Evolutionary conservation across 2,888 invertebrate genomes (phyloP).

Genomic region (Poecilobothrus nobilitatus): DNA sequence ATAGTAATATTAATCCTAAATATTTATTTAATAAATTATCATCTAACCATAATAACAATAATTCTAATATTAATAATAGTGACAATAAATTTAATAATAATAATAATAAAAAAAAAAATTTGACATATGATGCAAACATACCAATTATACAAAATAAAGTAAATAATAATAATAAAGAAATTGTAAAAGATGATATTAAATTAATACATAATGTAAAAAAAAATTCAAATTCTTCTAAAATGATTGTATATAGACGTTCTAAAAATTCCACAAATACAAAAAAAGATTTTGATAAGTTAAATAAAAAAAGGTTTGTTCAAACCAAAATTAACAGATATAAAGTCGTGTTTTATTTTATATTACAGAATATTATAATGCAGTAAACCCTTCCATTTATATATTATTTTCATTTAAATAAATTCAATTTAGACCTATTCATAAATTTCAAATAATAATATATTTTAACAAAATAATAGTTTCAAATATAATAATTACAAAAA

Average conservation of each 20-base stretch:
- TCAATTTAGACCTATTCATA: too few species aligned
- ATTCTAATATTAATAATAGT: neutral
- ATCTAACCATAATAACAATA: neutral
- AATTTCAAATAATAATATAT: too few species aligned
- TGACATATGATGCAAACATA: conserved; percentile 1
- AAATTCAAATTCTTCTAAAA: neutral
- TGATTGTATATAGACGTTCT: neutral
- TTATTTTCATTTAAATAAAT: too few species aligned
- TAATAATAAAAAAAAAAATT: neutral
- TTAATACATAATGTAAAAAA: neutral
- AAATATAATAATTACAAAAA: too few species aligned
- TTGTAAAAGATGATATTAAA: conserved; percentile 3
- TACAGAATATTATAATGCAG: too few species aligned
- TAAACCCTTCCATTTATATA: too few species aligned
- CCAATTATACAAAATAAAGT: neutral
- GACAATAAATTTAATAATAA: neutral
- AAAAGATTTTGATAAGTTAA: neutral
- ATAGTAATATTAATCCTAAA: too few species aligned
- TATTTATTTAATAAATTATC: too few species aligned
- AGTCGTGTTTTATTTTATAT: neutral
- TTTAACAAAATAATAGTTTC: too few species aligned
- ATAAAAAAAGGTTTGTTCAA: neutral
- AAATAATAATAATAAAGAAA: neutral
- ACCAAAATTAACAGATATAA: conserved; percentile 6
- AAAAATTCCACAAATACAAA: neutral